These are phyloP conservation scores for Leucophenga maculata DNA, from an alignment of 2,888 invertebrate genomes.

Conservation along the genomic window DNA sequence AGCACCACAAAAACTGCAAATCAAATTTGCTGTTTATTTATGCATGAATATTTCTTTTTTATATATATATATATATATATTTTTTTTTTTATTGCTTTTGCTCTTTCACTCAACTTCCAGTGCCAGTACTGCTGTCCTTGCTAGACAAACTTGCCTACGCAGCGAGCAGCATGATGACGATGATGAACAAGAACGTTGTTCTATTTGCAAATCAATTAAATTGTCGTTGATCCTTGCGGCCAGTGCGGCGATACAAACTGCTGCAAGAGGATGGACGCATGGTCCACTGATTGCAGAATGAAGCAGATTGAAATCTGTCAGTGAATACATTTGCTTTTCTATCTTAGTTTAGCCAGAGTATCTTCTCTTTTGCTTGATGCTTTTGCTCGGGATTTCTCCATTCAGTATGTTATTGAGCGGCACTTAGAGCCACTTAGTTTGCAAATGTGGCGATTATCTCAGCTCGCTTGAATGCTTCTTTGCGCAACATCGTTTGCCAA, in stretches of 20 bases:
- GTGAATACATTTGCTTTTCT: neutral
- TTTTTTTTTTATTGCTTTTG: slow-evolving; percentile 25
- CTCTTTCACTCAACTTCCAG: no score
- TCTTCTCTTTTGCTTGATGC: neutral
- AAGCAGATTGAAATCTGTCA: slow-evolving; percentile 14
- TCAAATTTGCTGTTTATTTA: slow-evolving; percentile 45
- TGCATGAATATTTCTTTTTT: slow-evolving; percentile 43
- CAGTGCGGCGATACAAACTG: neutral
- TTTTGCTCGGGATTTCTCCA: no score
- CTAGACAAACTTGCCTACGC: neutral
- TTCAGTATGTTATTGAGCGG: neutral
- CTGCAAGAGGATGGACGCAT: neutral
- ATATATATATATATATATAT: neutral
- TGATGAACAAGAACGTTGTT: neutral
- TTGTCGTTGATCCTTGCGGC: slow-evolving; percentile 27
- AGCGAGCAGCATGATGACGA: neutral
- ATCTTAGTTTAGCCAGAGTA: neutral
- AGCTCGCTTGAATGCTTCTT: neutral
- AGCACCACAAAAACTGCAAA: slow-evolving; percentile 24
- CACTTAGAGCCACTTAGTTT: slow-evolving; percentile 20
- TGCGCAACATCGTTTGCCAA: neutral
- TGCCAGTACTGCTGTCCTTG: neutral
- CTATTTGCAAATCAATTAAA: slow-evolving; percentile 31
- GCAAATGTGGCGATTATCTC: slow-evolving; percentile 24
- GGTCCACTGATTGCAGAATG: neutral